Evolutionary conservation across 2,113 vertebrate species (phyloP).

Genomic region (Nesoenas mayeri): DNA sequence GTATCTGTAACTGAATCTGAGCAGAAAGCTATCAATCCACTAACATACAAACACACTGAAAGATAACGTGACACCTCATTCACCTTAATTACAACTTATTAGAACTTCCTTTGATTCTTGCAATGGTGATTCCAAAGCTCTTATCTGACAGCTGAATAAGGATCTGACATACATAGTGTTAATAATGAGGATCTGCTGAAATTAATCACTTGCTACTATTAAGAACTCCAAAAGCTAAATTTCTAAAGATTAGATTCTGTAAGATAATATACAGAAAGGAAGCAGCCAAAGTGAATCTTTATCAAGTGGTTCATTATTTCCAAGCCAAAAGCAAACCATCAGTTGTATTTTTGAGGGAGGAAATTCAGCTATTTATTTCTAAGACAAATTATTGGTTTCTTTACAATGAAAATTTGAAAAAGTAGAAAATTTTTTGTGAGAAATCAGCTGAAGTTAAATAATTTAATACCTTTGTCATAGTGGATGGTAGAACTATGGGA

Average conservation of each 20-base stretch:
- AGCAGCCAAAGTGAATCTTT: background rate
- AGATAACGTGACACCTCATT: background rate
- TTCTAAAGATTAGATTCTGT: conserved; percentile 48
- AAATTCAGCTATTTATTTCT: background rate
- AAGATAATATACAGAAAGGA: conserved; percentile 24
- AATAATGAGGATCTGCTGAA: conserved; percentile 57
- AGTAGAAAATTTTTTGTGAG: background rate
- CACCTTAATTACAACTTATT: conserved; percentile 55
- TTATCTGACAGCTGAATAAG: conserved; percentile 56
- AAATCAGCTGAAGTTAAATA: background rate
- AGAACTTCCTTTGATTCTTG: conserved; percentile 49
- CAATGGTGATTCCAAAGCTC: conserved; percentile 21
- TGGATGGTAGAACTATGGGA: background rate
- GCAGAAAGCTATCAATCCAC: background rate
- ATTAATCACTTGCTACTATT: conserved; percentile 59
- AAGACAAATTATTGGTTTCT: background rate
- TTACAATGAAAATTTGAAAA: background rate
- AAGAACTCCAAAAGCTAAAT: conserved; percentile 44
- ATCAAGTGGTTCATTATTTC: conserved; percentile 15
- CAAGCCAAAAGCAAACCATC: background rate
- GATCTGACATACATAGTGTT: conserved; percentile 53
- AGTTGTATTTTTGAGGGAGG: background rate
- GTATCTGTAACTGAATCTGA: background rate
- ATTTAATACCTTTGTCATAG: background rate
- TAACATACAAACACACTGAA: background rate